Percentiles rank a stretch among this genome's conserved stretches.
phyloP scores from a whole-genome alignment of 2,113 vertebrate genomes.

The Myrmecophaga tridactyla region DNA sequence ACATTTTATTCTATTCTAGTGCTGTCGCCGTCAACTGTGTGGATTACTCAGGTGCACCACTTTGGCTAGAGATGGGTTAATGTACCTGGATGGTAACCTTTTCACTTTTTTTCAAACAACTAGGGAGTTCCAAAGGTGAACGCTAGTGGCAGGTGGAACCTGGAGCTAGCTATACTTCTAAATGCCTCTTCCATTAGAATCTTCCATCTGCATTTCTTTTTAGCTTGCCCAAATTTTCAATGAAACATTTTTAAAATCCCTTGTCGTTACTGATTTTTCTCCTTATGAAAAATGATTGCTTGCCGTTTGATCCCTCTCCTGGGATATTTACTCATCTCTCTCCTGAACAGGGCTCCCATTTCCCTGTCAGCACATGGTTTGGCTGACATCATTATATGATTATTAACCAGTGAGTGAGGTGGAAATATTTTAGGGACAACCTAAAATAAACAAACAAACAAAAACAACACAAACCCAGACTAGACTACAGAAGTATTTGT shows the following conservation, averaged over 20 bases:
- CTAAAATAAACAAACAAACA: background rate
- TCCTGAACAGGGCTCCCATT: constrained; percentile 11
- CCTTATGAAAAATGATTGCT: background rate
- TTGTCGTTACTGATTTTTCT: constrained; percentile 35
- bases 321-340: constrained; percentile 33
- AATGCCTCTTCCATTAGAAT: constrained; percentile 49
- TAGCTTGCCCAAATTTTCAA: constrained; percentile 58
- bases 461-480: background rate
- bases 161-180: constrained; percentile 56
- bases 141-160: constrained; percentile 71
- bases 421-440: constrained; percentile 13
- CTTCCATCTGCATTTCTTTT: constrained; percentile 68
- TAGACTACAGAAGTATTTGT: background rate
- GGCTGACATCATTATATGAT: background rate
- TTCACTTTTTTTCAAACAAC: constrained; percentile 61
- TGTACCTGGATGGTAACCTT: constrained; percentile 65
- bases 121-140: constrained; percentile 41
- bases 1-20: constrained; percentile 70
- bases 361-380: constrained; percentile 56
- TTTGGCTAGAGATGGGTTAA: constrained; percentile 40
- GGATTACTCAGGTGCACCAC: constrained; percentile 50
- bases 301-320: background rate
- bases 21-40: constrained; percentile 39
- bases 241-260: constrained; percentile 55
- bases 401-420: constrained; percentile 38